A percentile compares a stretch with the other conserved stretches of the same genome.
Conservation (phyloP, 2,797 vertebrate species). For the Darevskia nairensis region DNA sequence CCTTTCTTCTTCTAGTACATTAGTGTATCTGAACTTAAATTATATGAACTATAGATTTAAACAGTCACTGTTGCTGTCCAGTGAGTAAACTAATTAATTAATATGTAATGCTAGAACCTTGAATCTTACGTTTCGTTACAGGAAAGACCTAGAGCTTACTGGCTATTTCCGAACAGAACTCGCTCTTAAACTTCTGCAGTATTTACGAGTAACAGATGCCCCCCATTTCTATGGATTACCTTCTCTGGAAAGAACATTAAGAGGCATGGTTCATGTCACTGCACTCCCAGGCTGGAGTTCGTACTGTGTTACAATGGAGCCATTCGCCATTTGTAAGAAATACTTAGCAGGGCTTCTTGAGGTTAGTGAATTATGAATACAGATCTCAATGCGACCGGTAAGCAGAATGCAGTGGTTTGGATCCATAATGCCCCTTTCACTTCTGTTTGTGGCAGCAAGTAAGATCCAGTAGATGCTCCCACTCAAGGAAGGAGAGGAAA, state of each 20-base stretch:
- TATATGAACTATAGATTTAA: neutral
- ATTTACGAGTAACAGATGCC: constrained; percentile 90
- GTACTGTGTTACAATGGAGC: constrained; percentile 79
- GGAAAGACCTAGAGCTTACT: constrained; percentile 85
- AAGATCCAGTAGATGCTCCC: neutral
- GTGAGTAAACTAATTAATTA: neutral
- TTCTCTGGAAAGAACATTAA: constrained; percentile 90
- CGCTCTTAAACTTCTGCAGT: constrained; percentile 89
- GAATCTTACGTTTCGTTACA: constrained; percentile 60
- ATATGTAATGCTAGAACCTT: neutral
- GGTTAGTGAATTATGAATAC: constrained; percentile 72
- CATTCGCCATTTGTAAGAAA: constrained; percentile 86
- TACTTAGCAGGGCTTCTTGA: constrained; percentile 93
- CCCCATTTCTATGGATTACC: constrained; percentile 96
- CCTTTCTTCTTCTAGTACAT: neutral
- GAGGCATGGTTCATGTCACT: constrained; percentile 90
- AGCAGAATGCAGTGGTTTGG: neutral
- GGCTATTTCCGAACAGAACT: constrained; percentile 89
- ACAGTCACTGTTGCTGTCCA: neutral
- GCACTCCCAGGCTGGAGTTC: constrained; percentile 91
- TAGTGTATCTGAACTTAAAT: neutral
- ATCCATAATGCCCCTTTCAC: neutral
- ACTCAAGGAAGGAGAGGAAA: neutral
- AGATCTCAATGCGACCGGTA: neutral
- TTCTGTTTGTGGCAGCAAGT: neutral